Evolutionary conservation across 2,888 invertebrate species (phyloP).

Genomic region (Acleris sparsana): DNA sequence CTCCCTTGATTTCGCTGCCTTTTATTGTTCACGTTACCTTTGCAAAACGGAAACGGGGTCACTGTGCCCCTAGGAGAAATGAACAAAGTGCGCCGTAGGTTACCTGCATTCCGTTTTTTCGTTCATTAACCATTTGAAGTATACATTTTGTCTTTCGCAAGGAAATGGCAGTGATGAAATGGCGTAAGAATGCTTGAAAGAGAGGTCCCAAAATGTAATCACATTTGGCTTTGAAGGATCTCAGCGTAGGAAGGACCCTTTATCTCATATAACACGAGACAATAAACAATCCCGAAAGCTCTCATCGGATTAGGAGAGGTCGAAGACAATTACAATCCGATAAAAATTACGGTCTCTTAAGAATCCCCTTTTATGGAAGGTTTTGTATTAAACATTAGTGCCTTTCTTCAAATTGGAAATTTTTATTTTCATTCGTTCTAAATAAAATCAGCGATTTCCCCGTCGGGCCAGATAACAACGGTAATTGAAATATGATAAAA

Average conservation of each 20-base stretch:
- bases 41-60: constrained; percentile 57
- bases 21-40: constrained; percentile 58
- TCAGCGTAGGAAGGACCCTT: constrained; percentile 26
- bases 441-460: constrained; percentile 20
- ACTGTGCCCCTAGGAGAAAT: constrained; percentile 57
- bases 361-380: constrained; percentile 11
- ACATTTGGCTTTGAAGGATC: constrained; percentile 32
- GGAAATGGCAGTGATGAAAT: background rate
- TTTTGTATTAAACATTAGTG: constrained; percentile 8
- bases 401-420: constrained; percentile 13
- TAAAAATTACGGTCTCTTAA: constrained; percentile 27
- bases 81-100: constrained; percentile 43
- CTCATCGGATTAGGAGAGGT: constrained; percentile 30
- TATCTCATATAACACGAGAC: constrained; percentile 28
- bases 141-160: background rate
- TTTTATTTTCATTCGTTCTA: constrained; percentile 2
- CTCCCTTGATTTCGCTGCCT: constrained; percentile 61
- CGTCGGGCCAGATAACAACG: constrained; percentile 11
- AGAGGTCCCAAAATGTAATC: constrained; percentile 21
- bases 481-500: constrained; percentile 29
- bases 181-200: constrained; percentile 14
- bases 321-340: constrained; percentile 24
- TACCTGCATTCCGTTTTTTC: constrained; percentile 22
- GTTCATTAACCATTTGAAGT: background rate
- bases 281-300: constrained; percentile 32